Base-by-base conservation (phyloP, 2,797 vertebrate genomes). In the Chelonia mydas region DNA sequence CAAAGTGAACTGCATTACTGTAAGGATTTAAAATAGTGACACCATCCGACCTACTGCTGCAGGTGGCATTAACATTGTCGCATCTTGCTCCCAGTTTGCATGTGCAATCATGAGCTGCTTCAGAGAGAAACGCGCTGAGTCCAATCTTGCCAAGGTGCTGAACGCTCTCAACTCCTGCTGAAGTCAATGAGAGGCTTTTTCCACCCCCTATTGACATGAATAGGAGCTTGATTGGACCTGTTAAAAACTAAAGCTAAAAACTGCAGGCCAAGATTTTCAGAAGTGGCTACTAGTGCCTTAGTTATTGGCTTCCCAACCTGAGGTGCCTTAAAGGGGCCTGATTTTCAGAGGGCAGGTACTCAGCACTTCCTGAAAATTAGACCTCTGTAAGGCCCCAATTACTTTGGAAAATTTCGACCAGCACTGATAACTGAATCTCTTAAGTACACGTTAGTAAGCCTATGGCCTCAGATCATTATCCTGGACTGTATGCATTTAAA, bases 371-470 rank as follows among this genome's bases (percentile, higher is more conserved):
- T 10, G 33, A 37, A 50, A 47, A n/a, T 28, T 2, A 12, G 77
- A 5, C 31, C 7, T 12, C 53, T 68, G 61, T 13, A 68, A 76
- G 80, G 37, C 10, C 51, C 68, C 17, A 5, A 2, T 6, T 5
- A n/a, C 51, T 81, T 49, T 27, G 6, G 55, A 74, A 37, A 83
- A 61, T 41, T 90, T n/a, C 55, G 54, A 21, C 2, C 12, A 37
- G 11, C 76, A 2, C 31, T 10, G 85, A 65, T 33, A 47, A 41
- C 82, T 79, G 8, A 57, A 5, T 37, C 81, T 28, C 57, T 0
- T 1, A 25, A 25, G 47, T 3, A 12, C 6, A 59, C 6, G 51
- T 1, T 11, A 7, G 2, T 7, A 0, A 5, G 16, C 0, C 17
- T 2, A 2, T 7, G 1, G 55, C 54, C 76, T 55, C 25, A 2